Percentiles rank a stretch among this genome's conserved stretches.
phyloP scores from a whole-genome alignment of 2,113 vertebrate genomes.

The Phycodurus eques region DNA sequence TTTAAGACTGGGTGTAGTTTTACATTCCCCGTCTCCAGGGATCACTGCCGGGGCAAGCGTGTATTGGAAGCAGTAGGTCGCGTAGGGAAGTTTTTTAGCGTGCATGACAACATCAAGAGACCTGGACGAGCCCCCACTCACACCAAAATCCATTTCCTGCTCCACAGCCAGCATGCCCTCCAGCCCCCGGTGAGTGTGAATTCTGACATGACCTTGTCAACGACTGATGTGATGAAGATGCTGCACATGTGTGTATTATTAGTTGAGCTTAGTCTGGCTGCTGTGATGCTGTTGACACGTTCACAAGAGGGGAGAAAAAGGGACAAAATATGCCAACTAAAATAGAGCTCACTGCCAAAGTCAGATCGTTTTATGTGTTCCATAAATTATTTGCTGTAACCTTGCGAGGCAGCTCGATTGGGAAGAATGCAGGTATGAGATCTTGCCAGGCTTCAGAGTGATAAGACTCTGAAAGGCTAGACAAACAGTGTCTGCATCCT shows the following conservation, averaged over 20 bases:
- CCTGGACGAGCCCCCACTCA: constrained; percentile 40
- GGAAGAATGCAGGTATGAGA: background rate
- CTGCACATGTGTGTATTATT: constrained; percentile 12
- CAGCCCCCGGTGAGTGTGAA: constrained; percentile 46
- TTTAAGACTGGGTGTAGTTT: constrained; percentile 24
- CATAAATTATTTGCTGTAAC: constrained; percentile 3
- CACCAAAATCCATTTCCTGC: constrained; percentile 63
- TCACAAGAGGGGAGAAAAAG: constrained; percentile 3
- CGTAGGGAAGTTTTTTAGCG: constrained; percentile 15
- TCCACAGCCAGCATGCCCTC: constrained; percentile 36
- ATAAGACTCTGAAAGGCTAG: background rate
- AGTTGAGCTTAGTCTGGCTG: background rate
- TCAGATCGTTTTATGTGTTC: background rate
- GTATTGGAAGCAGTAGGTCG: constrained; percentile 33
- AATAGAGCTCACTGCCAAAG: background rate
- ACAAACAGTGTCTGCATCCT: background rate
- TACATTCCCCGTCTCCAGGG: constrained; percentile 3
- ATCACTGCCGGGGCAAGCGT: constrained; percentile 9
- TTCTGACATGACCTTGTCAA: constrained; percentile 68
- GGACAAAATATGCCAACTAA: background rate
- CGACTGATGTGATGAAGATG: constrained; percentile 53
- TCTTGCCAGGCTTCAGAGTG: background rate
- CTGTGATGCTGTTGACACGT: background rate
- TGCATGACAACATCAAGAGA: constrained; percentile 25
- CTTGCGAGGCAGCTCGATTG: background rate